Base-by-base conservation (phyloP, 2,113 vertebrate species). In the Condylura cristata region DNA sequence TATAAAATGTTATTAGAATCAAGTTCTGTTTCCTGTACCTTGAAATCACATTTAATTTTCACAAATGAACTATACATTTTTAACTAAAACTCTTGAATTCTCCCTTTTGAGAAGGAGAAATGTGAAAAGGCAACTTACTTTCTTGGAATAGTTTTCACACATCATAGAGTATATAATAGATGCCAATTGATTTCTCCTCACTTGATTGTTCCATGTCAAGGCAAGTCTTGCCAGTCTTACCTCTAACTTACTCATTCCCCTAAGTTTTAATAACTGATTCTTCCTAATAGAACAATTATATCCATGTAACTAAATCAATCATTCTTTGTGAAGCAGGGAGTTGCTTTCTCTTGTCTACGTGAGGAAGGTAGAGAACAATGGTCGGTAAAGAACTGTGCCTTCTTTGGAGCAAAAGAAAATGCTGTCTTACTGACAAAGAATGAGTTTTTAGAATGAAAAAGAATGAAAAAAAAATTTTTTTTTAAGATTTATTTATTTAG, bases 111-210 rank as follows among this genome's bases (percentile, higher is more conserved):
- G 28, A 48, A 6, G 37, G 51, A 72, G 58, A 63, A 76, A 48
- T 24, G 8, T 1, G 22, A 79, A 51, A 92, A 65, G 91, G 24
- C 39, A 97, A 96, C 79, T 95, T 60, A 89, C 97, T 97, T 96
- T 98, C 86, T 95, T 89, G 58, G 78, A 95, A 96, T 93, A 61
- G 76, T 96, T 96, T 97, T 97, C 95, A 97, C 94, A 97, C 75
- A 87, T 80, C 65, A 66, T 65, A 34, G 76, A 96, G 68, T 95
- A 97, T 97, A 97, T 97, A 96, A 96, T 92, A 92, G 78, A 80
- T 75, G 91, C 28, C 56, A 75, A 6, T 88, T 94, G 78, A 95
- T 95, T 97, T 75, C 28, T 89, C 61, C 72, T 76, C 65, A 74
- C 93, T 96, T 93, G 92, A 96, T 94, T 95, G 56, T 89, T 97